Base-by-base conservation (phyloP, 2,888 invertebrate species). In the Catocala sponsa region DNA sequence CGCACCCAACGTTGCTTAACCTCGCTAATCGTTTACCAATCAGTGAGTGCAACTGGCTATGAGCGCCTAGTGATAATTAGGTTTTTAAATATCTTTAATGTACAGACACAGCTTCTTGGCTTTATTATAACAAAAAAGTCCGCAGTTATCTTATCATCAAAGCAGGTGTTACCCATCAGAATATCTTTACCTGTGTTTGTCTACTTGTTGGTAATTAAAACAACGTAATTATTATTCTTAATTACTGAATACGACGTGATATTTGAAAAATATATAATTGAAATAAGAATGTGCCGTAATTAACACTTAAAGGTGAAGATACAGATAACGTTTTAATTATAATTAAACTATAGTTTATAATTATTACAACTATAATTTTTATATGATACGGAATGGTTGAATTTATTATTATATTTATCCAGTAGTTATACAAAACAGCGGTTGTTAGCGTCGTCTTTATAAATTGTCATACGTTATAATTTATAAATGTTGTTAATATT, bases 281-380 rank as follows among this genome's bases (percentile, higher is more conserved):
- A 33, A 33, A 41, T 41, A 55, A 25, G 11, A 59, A 55, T 60
- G 54, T 32, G 25, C 4, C 5, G 55, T 58, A 73, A 72, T 72
- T 72, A 66, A 63, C 66, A 70, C 67, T 59, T 66, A 66, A 70
- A 72, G 63, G 72, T 72, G 70, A 12, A 62, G 57, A 56, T 62
- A 44, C 10, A 69, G 60, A 65, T 63, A 66, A 54, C 49, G 10
- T 47, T 59, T 58, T 41, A 61, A 48, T 61, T 61, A 41, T 57
- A 63, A 72, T 70, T 70, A 65, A 0, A n/a, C 4, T 50, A 38
- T 49, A 47, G 4, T 10, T 25, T 25, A 47, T 49, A 33, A 44
- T 47, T 47, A 46, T 25, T 25, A 48, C 10, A 48, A 25, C 6
- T 13, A 12, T 46, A 5, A 32, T 32, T 48, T 48, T 32, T 13